Evolutionary conservation across 92 coral and sea anemone genomes (phyloP).

Genomic region (Parazoanthus swiftii): DNA sequence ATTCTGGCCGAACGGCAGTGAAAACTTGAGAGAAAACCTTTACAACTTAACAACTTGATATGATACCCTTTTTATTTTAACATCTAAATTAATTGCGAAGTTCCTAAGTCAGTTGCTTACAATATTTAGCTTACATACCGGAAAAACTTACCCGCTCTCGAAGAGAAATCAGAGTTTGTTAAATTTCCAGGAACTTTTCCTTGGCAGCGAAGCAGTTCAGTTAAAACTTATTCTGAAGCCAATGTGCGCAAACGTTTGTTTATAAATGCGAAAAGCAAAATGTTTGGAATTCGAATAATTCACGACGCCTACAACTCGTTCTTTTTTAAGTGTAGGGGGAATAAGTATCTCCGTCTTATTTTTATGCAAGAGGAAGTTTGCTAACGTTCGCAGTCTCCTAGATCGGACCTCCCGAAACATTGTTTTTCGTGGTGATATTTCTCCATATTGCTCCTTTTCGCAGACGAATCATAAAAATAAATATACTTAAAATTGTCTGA

Average conservation of each 20-base stretch:
- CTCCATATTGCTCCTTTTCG: not conserved
- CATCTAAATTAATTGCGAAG: too few relatives aligned
- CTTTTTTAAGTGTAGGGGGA: too few relatives aligned
- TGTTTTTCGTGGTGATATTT: not conserved
- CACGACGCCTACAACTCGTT: conserved; percentile 5
- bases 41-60: too few relatives aligned
- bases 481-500: not conserved
- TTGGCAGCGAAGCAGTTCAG: not conserved
- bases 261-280: not conserved
- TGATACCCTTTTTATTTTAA: too few relatives aligned
- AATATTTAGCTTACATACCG: not conserved
- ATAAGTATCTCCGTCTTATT: not conserved
- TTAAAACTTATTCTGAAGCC: not conserved
- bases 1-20: too few relatives aligned
- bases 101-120: too few relatives aligned
- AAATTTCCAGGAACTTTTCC: not conserved
- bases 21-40: too few relatives aligned
- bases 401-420: not conserved
- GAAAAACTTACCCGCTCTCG: not conserved
- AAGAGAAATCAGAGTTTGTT: too few relatives aligned
- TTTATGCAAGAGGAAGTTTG: not conserved
- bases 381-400: not conserved
- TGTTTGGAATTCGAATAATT: conserved; percentile 3
- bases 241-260: not conserved
- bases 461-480: not conserved